Evolutionary conservation across 2,888 invertebrate genomes (phyloP), one percentile per base, ranked within the genome.

Genomic region (Metopia argyrocephala): DNA sequence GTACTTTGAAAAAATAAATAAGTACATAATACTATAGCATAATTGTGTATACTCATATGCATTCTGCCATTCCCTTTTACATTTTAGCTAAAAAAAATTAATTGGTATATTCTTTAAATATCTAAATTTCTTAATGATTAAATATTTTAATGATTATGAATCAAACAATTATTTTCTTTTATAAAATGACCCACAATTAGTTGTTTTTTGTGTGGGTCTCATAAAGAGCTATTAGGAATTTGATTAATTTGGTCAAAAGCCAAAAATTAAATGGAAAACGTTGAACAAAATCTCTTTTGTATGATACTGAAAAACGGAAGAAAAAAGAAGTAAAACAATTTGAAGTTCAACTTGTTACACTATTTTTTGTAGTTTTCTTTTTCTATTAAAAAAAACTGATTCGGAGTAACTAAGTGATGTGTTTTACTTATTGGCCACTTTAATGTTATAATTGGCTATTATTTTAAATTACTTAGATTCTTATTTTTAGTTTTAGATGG

Each of bases 211-310:
- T n/a, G n/a, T n/a, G n/a, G n/a, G n/a, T n/a, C n/a, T n/a, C 21
- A 21, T 62, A n/a, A 25, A 23, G 23, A 46, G 23, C 18, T 28
- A 28, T 56, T 59, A 25, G 12, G 3, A 56, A 25, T 56, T 73
- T 28, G 38, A 48, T 31, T 74, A 74, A 48, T 46, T 28, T 75
- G 74, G 65, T 66, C 59, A 48, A 61, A 57, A 66, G 74, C 66
- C 74, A 59, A 66, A 59, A 28, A 75, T 54, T 61, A 28, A 75
- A 59, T 5, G 3, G 38, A 21, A 56, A 56, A 18, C 25, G 5
- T 7, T 18, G 4, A 50, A 20, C 18, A 50, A 50, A 50, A 65
- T n/a, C n/a, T n/a, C n/a, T n/a, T n/a, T n/a, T n/a, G n/a, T n/a
- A n/a, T n/a, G n/a, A n/a, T n/a, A n/a, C n/a, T n/a, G n/a, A n/a